Percentiles rank a stretch among this genome's conserved stretches.
Evolutionary conservation across 2,888 invertebrate genomes (phyloP).

Genomic region (Luperina nickerlii): DNA sequence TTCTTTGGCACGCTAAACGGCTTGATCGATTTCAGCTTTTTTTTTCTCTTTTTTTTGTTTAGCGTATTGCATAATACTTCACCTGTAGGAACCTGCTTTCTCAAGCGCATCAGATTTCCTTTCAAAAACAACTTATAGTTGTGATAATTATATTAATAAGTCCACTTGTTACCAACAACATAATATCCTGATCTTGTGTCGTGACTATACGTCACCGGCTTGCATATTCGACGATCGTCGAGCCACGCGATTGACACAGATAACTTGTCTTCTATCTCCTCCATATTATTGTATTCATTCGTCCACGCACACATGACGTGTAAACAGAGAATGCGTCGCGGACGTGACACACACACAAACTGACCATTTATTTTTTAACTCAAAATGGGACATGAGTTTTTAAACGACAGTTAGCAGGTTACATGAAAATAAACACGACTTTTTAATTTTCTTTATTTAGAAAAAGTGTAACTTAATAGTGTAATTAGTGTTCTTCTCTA

Average conservation of each 20-base stretch:
- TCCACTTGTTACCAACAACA: not conserved
- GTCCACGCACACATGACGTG: too few species aligned
- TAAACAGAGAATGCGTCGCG: not conserved
- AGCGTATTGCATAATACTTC: not conserved
- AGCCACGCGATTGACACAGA: not conserved
- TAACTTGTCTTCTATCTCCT: conserved; percentile 2
- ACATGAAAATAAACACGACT: too few species aligned
- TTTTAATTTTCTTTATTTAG: too few species aligned
- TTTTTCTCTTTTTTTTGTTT: not conserved
- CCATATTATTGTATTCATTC: conserved; percentile 1
- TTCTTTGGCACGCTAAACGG: too few species aligned
- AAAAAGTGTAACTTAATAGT: too few species aligned
- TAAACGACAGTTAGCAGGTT: too few species aligned
- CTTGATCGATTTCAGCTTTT: too few species aligned
- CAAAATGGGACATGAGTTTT: too few species aligned
- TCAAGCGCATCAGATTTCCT: not conserved
- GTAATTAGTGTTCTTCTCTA: too few species aligned
- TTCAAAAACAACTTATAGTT: conserved; percentile 13
- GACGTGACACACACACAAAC: not conserved
- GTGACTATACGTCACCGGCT: conserved; percentile 13
- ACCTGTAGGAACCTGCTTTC: not conserved
- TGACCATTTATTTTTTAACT: too few species aligned
- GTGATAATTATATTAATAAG: not conserved
- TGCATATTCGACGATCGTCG: not conserved
- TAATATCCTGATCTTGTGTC: conserved; percentile 1